Base-by-base conservation (phyloP, 2,113 vertebrate species). In the Sylvietta virens region DNA sequence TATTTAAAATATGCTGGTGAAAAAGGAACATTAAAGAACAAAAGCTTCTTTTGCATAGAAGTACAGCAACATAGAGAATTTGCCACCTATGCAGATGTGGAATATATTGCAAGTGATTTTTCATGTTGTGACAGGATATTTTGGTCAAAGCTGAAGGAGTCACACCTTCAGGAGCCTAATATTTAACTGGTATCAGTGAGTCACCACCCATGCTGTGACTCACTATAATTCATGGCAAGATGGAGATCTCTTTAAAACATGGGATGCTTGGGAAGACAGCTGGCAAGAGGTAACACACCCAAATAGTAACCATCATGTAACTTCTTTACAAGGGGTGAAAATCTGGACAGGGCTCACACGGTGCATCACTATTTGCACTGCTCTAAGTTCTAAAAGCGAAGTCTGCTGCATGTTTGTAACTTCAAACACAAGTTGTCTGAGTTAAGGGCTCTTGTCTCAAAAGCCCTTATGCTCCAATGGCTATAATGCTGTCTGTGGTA, bases 161-260 rank as follows among this genome's bases (percentile, higher is more conserved):
- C 67, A 88, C 80, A 94, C 91, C 64, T 93, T 92, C 42, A 70
- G 60, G 60, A 94, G 81, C 79, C 72, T 88, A 77, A 81, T 66
- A 40, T 81, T 90, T 81, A 96, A 86, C 54, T 57, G 82, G 58
- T 90, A 73, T 22, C 73, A 15, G 40, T 92, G 93, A 97, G 80
- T 90, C 92, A 95, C 82, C 14, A 47, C 56, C 51, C 7, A 0
- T 67, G 50, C 65, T 40, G 42, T 89, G 88, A 95, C 72, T 95
- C 86, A 90, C 72, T 28, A 3, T 11, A 48, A 53, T 73, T 53
- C 54, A 12, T 13, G 10, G 48, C 13, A 60, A 70, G 76, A 82
- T 23, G 24, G 54, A 73, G 27, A 21, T 74, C 57, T 66, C 24
- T 8, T 11, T 39, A 81, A 77, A 85, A 89, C 21, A 13, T 0